A percentile compares a stretch with the other conserved stretches of the same genome.
Conservation (phyloP, 2,113 vertebrate genomes). For the Oenanthe oenanthe region DNA sequence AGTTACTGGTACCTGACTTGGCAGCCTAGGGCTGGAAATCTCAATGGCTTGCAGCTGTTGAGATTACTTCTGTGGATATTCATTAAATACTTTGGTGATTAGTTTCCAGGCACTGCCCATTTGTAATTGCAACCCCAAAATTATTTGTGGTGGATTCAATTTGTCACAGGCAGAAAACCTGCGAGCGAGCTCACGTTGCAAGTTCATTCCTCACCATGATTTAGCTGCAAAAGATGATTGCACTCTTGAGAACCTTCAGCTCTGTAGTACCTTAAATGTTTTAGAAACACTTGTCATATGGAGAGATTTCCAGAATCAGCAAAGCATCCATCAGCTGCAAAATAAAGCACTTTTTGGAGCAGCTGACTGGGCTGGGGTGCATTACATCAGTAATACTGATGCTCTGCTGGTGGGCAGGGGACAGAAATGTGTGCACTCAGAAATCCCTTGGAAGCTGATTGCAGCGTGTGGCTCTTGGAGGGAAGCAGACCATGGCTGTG, state of each 20-base stretch:
- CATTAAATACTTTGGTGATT: neutral
- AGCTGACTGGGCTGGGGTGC: neutral
- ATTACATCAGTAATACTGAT: neutral
- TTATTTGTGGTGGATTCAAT: neutral
- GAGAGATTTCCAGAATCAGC: slow-evolving; percentile 44
- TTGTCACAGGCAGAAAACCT: neutral
- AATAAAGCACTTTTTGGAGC: slow-evolving; percentile 20
- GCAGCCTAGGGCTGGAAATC: neutral
- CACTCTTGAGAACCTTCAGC: slow-evolving; percentile 2
- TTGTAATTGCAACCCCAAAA: neutral
- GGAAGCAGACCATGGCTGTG: neutral
- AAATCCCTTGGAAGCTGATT: neutral
- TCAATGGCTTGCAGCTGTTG: slow-evolving; percentile 11
- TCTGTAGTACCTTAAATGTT: slow-evolving; percentile 37
- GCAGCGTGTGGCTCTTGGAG: neutral
- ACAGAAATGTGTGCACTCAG: neutral
- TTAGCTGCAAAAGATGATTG: slow-evolving; percentile 26
- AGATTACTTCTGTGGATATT: neutral
- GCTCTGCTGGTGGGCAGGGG: neutral
- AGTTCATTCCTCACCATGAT: neutral
- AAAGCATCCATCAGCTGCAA: slow-evolving; percentile 16
- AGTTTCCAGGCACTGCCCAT: neutral
- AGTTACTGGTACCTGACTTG: neutral
- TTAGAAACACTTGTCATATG: slow-evolving; percentile 49
- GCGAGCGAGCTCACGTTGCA: neutral